Evolutionary conservation across 1,140 invertebrate species (phyloP).

Genomic region (Daktulosphaira vitifoliae): DNA sequence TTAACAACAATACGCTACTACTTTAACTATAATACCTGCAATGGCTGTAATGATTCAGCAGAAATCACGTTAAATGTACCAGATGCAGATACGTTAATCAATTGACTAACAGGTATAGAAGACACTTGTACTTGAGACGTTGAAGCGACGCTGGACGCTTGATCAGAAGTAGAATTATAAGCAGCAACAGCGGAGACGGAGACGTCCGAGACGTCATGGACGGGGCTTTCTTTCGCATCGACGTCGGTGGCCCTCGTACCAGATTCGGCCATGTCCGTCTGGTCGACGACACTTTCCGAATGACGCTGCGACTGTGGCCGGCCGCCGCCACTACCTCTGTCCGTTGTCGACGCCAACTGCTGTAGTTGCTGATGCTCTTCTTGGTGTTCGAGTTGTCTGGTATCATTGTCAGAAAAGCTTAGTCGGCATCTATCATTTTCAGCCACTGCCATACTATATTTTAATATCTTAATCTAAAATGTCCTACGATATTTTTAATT

Average conservation of each 20-base stretch:
- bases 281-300: slow-evolving; percentile 58
- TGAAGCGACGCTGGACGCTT: slow-evolving; percentile 43
- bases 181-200: slow-evolving; percentile 39
- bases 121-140: slow-evolving; percentile 56
- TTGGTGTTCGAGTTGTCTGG: neutral
- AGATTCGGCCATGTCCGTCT: slow-evolving; percentile 55
- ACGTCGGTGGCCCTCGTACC: slow-evolving; percentile 52
- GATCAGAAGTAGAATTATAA: slow-evolving; percentile 34
- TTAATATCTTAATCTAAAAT: too few relatives aligned
- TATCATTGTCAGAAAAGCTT: neutral
- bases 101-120: slow-evolving; percentile 64
- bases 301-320: slow-evolving; percentile 43
- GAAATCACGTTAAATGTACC: slow-evolving; percentile 77
- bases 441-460: neutral
- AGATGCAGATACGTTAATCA: slow-evolving; percentile 57
- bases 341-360: slow-evolving; percentile 8
- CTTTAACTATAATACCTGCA: too few relatives aligned
- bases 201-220: slow-evolving; percentile 47
- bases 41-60: slow-evolving; percentile 67
- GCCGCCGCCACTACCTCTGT: slow-evolving; percentile 12
- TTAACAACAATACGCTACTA: too few relatives aligned
- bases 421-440: neutral
- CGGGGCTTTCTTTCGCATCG: slow-evolving; percentile 42
- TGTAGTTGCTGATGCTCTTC: neutral
- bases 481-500: too few relatives aligned